Base-by-base conservation (phyloP, 2,888 invertebrate genomes). In the Drosophila fulvimacula region DNA sequence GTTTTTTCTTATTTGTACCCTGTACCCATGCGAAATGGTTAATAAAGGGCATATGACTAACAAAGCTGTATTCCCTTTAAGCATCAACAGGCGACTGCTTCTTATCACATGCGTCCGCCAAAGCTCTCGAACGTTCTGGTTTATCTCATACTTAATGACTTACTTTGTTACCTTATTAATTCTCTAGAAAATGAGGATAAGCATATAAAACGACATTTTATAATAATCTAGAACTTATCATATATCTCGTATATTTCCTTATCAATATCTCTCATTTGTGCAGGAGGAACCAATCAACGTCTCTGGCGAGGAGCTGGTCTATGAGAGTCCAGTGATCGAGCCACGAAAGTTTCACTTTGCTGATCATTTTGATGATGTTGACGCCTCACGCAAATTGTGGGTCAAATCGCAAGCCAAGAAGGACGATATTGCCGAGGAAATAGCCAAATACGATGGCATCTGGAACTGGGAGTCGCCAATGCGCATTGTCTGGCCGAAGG, bases 381-480 rank as follows among this genome's bases (percentile, higher is more conserved):
- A 94, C 11, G 93, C 93, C 17, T 97, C 97, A 82, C 94, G 95
- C 53, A 95, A 95, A 85, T 94, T 94, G 55, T 99, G 99, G 99
- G 93, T 97, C 1, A 94, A 95, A 77, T 99, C 99, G 0, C 94
- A 96, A 90, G 97, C 99, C 1, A 98, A 97, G 92, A 99, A 99
- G 92, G 97, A 98, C 78, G 95, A 95, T 57, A 95, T 93, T 1
- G 97, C 98, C 80, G 98, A 98, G 71, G 96, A 96, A 74, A 96
- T 98, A 68, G 96, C 98, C 13, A 98, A 98, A 93, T 99, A 99
- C 93, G 98, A 99, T 93, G 99, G 98, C 90, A 93, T 93, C 80
- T 96, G 96, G 96, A 87, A 69, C 24, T 91, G 85, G 86, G 98
- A 97, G 92, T 92, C 95, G 41, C 96, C 98, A 1, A 93, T 94